A percentile compares a stretch with the other conserved stretches of the same genome.
Evolutionary conservation across 2,797 vertebrate genomes (phyloP).

Genomic region (Acanthurus tractus): DNA sequence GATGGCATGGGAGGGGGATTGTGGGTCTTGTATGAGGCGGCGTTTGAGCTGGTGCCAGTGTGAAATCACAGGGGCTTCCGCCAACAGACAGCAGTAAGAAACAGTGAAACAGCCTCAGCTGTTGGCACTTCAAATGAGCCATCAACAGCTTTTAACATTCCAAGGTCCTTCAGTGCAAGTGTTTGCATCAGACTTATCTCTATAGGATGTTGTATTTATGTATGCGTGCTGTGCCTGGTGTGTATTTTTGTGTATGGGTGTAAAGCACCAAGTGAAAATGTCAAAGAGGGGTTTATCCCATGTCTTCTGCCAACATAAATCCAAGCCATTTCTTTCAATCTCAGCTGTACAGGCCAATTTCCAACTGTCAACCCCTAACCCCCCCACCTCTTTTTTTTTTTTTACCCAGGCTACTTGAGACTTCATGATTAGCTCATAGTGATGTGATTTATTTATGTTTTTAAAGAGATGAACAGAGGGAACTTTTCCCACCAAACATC

Average conservation of each 20-base stretch:
- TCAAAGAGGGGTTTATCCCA: constrained; percentile 55
- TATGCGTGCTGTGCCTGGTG: constrained; percentile 39
- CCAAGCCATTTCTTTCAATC: constrained; percentile 63
- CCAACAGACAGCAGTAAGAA: constrained; percentile 72
- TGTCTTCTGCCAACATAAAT: constrained; percentile 67
- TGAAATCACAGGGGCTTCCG: constrained; percentile 80
- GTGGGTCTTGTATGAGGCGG: constrained; percentile 59
- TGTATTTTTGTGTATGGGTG: constrained; percentile 31
- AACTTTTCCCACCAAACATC: constrained; percentile 86
- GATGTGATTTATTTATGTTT: constrained; percentile 88
- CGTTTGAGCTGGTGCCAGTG: constrained; percentile 81
- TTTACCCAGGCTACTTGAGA: constrained; percentile 75
- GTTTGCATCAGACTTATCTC: constrained; percentile 67
- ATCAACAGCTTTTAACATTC: constrained; percentile 82
- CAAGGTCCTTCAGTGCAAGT: constrained; percentile 65
- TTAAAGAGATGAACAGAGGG: constrained; percentile 80
- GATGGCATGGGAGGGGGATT: constrained; percentile 52
- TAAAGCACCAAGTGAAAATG: constrained; percentile 58
- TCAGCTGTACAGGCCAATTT: constrained; percentile 73
- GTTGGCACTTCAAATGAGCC: constrained; percentile 85
- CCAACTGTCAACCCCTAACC: constrained; percentile 59
- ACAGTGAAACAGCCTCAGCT: constrained; percentile 79
- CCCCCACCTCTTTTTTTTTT: constrained; percentile 31
- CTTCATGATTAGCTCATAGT: constrained; percentile 85
- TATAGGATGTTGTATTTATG: constrained; percentile 62